Base-by-base conservation (phyloP, 2,797 vertebrate species). In the Petrocephalus sullivani region DNA sequence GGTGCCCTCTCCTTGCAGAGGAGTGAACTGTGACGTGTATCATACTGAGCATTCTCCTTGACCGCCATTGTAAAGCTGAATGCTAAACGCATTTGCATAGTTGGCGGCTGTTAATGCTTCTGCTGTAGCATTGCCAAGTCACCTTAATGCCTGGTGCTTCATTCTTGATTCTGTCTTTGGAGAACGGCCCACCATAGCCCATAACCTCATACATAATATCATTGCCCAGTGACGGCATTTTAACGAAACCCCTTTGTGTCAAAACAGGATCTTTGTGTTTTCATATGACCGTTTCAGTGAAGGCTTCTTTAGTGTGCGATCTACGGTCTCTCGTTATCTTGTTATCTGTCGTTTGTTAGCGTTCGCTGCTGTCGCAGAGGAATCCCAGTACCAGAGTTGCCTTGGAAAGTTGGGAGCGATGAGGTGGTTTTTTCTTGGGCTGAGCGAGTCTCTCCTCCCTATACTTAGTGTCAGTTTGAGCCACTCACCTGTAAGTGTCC, bases 401-500 rank as follows among this genome's bases (percentile, higher is more conserved):
- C 87, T 75, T 81, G 71, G 87, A 57, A 87, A 87, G 86, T 58
- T 75, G 67, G 49, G 86, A 54, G 19, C 33, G 19, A 56, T 56
- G 19, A 56, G 75, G 53, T 57, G 60, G 23, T 41, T 19, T 37
- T n/a, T 61, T 16, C 71, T 56, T n/a, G 16, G 53, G 5, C 67
- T 81, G 71, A 87, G 54, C 28, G 54, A 71, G 81, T 83, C 81
- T 49, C 49, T 53, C 19, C 81, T 83, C 81, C 46, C 51, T 53
- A 23, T 19, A 49, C 81, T 83, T 53, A 85, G 28, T 57, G 83
- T 53, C 51, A 85, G 51, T 58, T 58, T 53, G 54, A 85, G 23
- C 28, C 49, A 28, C 37, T 87, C 58, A 61, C 85, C 85, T 46
- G 84, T 85, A 85, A 85, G 84, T 85, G 84, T 85, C 84, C 84